Base-by-base conservation (phyloP, 2,888 invertebrate species). In the Napeogenes sylphis region DNA sequence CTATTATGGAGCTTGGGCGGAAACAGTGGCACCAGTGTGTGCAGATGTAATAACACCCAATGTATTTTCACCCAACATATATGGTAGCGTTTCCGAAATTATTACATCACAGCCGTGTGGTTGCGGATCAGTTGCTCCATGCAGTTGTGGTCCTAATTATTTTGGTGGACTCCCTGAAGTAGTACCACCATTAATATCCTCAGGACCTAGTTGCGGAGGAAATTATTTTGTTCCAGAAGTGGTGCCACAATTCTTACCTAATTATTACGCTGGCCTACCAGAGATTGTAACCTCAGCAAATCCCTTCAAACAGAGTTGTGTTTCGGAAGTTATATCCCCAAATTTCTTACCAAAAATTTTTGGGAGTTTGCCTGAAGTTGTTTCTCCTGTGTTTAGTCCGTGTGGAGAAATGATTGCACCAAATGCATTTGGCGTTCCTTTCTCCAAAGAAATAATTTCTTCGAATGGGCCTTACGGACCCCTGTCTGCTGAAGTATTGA, bases 401-500 rank as follows among this genome's bases (percentile, higher is more conserved):
- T 12, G 54, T 51, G 57, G 57, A 12, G 58, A 62, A 46, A 59
- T 63, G 10, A 45, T 56, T 30, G 8, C 56, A 30, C 45, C 45
- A 45, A 56, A 56, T 45, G 45, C 56, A 13, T 56, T 45, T 45
- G n/a, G 55, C 14, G 32, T 10, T 8, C 35, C 38, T 8, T 55
- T 55, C n/a, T 8, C 38, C 13, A 61, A 58, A 12, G 63, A 66
- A 33, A n/a, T 65, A 56, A 60, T 60, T 32, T 21, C 56, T 21
- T 61, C 66, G 10, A 47, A 45, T 13, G 61, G 61, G 4, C 57
- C 61, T 21, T 56, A 14, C 14, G 64, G 65, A 0, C 77, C 75
- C 0, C 62, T 73, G 8, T 71, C 72, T 1, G 71, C 76, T 21
- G 80, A 82, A 55, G 70, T 82, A 0, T 12, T 75, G 0, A 72